These are phyloP conservation scores for Eueides isabella DNA, from an alignment of 1,140 invertebrate genomes.

Conservation along the genomic window DNA sequence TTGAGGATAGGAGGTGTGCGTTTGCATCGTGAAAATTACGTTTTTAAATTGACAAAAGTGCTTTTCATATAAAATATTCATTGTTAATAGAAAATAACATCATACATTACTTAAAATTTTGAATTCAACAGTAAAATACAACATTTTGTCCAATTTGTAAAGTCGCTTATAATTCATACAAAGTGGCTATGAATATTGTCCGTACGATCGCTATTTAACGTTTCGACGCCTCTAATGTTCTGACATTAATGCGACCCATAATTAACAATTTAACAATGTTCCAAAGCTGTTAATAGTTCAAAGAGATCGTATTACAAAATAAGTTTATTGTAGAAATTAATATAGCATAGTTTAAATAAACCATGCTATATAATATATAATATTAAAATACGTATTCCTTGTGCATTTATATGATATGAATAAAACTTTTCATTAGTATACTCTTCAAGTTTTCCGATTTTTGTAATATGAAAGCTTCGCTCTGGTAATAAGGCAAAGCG, in stretches of 20 bases:
- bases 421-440: too few relatives aligned
- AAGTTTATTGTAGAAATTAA: background rate
- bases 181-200: background rate
- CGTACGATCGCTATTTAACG: background rate
- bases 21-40: too few relatives aligned
- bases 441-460: too few relatives aligned
- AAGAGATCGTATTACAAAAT: background rate
- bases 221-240: conserved; percentile 12
- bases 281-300: background rate
- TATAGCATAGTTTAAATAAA: background rate
- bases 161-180: background rate
- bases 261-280: conserved; percentile 4
- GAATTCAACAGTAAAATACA: too few relatives aligned
- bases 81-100: too few relatives aligned
- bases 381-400: background rate
- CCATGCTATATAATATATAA: too few relatives aligned
- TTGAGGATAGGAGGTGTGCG: too few relatives aligned
- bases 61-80: too few relatives aligned
- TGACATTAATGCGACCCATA: background rate
- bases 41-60: too few relatives aligned
- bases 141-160: too few relatives aligned
- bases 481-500: too few relatives aligned
- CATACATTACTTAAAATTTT: too few relatives aligned
- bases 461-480: background rate
- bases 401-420: background rate